These are phyloP conservation scores for Taenaris catops DNA, from an alignment of 2,888 invertebrate genomes.

Conservation along the genomic window DNA sequence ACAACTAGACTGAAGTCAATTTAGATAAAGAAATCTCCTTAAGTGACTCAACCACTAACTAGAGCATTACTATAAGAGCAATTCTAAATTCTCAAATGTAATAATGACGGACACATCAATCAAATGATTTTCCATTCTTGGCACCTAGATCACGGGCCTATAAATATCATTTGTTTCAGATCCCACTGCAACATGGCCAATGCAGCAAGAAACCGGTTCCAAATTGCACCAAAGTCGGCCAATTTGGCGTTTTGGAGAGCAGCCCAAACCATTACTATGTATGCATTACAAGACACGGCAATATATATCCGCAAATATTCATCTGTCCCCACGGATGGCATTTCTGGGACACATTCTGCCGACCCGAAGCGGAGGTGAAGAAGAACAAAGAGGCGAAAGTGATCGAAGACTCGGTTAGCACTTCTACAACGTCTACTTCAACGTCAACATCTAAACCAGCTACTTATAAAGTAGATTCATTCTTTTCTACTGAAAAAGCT, in stretches of 20 bases:
- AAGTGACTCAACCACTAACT: too few species aligned
- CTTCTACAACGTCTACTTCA: slow-evolving; percentile 8
- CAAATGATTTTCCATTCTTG: too few species aligned
- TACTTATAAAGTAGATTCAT: slow-evolving; percentile 36
- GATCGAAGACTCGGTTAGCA: too few species aligned
- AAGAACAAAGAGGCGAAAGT: slow-evolving; percentile 4
- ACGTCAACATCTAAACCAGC: slow-evolving; percentile 20
- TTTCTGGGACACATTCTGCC: slow-evolving; percentile 57
- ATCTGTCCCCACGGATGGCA: slow-evolving; percentile 68
- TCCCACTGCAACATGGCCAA: slow-evolving; percentile 50
- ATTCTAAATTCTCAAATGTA: too few species aligned
- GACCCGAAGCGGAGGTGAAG: slow-evolving; percentile 36
- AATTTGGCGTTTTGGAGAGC: slow-evolving; percentile 41
- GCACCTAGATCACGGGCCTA: too few species aligned
- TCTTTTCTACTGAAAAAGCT: slow-evolving; percentile 59
- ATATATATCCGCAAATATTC: slow-evolving; percentile 56
- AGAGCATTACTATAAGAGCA: too few species aligned
- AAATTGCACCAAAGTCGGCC: slow-evolving; percentile 46
- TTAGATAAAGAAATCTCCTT: too few species aligned
- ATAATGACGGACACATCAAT: too few species aligned
- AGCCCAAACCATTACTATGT: slow-evolving; percentile 67
- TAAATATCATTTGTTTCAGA: too few species aligned
- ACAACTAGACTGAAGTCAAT: too few species aligned
- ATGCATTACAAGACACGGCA: slow-evolving; percentile 44
- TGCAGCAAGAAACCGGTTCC: slow-evolving; percentile 51